These are phyloP conservation scores for Strix aluco DNA, from an alignment of 2,113 vertebrate genomes.

Conservation along the genomic window DNA sequence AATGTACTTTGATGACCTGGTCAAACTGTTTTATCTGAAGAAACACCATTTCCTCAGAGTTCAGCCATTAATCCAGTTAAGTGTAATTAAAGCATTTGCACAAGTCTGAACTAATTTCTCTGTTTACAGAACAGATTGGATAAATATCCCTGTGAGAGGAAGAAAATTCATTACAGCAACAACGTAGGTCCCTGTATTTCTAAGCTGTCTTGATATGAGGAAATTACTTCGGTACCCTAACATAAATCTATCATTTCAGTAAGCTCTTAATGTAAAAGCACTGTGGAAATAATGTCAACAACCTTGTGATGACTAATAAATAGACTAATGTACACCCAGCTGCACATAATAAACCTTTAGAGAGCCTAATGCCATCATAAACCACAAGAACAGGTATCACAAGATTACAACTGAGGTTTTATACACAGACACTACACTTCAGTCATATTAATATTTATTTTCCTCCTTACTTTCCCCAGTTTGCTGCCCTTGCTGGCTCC, in stretches of 20 bases:
- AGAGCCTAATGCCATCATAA: conserved; percentile 22
- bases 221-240: conserved; percentile 58
- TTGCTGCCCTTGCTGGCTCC: neutral
- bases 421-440: neutral
- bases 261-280: conserved; percentile 53
- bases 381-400: conserved; percentile 21
- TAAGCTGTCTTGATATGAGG: conserved; percentile 56
- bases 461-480: neutral
- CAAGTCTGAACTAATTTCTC: conserved; percentile 56
- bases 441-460: neutral
- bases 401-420: neutral
- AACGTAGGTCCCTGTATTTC: conserved; percentile 52
- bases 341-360: conserved; percentile 47
- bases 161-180: conserved; percentile 64
- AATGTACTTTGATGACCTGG: neutral
- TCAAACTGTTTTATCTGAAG: conserved; percentile 39
- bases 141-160: conserved; percentile 60
- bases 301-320: conserved; percentile 58
- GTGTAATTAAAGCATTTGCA: conserved; percentile 62
- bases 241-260: conserved; percentile 47
- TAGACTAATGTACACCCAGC: conserved; percentile 40
- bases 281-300: conserved; percentile 62
- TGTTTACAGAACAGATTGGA: conserved; percentile 66
- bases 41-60: conserved; percentile 36
- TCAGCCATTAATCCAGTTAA: conserved; percentile 64